Base-by-base conservation (phyloP, 2,797 vertebrate species). In the Odontamblyopus rebecca region DNA sequence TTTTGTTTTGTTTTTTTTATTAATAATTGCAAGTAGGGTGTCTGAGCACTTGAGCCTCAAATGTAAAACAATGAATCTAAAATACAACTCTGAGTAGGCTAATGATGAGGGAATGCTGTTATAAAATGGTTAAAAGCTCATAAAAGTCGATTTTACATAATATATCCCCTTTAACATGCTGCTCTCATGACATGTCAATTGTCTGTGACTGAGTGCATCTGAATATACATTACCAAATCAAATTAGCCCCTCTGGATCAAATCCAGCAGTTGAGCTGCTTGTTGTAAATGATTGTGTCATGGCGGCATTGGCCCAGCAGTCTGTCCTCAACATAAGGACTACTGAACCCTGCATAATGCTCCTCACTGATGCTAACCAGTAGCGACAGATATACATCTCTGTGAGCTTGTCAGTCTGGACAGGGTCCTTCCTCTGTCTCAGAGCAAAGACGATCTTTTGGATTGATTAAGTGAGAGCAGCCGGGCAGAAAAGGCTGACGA, bases 341-440 rank as follows among this genome's bases (percentile, higher is more conserved):
- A 85, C 76, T 82, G 80, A 88, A 85, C 82, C 78, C 82, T 85
- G 82, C 77, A 77, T 87, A 85, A 82, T 85, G 86, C 85, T 83
- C 82, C 75, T 71, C 48, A 75, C 64, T 90, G 88, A 92, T 82
- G 82, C 87, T 91, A 92, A 93, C 87, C 80, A 88, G 60, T 60
- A 87, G 81, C 35, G 91, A 92, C 91, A 86, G 84, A 86, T 88
- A 89, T 91, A 91, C 88, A 92, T 92, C 91, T 93, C 88, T 90
- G 84, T 89, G 83, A 80, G 91, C 85, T 81, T 72, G 66, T 88
- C 86, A 88, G 88, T 81, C 90, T 88, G 78, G 65, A 85, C 89
- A 89, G 88, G 83, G 89, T 90, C 89, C 86, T 88, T 91, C 77
- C 77, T 72, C 83, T 89, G 90, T 91, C 90, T 90, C 78, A 85